These are phyloP conservation scores for Rhynchophorus ferrugineus DNA, from an alignment of 1,140 invertebrate genomes.

Conservation along the genomic window DNA sequence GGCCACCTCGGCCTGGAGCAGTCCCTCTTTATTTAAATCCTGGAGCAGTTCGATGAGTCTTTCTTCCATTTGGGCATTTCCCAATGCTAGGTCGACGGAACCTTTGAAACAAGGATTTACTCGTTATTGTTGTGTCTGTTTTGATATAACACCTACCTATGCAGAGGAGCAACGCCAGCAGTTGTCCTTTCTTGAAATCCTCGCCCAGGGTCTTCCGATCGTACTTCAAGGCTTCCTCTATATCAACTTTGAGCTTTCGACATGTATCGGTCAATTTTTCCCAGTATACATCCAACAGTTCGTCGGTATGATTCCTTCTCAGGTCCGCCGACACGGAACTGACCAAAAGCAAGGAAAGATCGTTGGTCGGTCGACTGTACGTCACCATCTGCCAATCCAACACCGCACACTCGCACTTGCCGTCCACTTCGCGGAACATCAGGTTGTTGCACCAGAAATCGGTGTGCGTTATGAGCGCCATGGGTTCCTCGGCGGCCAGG, in stretches of 20 bases:
- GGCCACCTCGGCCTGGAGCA: conserved; percentile 37
- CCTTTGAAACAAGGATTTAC: conserved; percentile 32
- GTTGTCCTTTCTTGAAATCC: conserved; percentile 63
- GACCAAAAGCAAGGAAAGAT: conserved; percentile 68
- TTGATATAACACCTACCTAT: conserved; percentile 46
- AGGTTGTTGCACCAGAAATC: conserved; percentile 81
- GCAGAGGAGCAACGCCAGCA: conserved; percentile 65
- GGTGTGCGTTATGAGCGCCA: conserved; percentile 66
- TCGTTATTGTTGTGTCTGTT: no score
- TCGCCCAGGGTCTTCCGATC: conserved; percentile 47
- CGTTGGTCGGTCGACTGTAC: conserved; percentile 67
- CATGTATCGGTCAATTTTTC: conserved; percentile 50
- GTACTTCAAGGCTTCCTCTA: conserved; percentile 50
- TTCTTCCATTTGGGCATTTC: conserved; percentile 60
- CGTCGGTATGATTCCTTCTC: conserved; percentile 51
- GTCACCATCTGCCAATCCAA: conserved; percentile 82
- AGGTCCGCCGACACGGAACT: conserved; percentile 66
- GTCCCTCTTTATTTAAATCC: conserved; percentile 52
- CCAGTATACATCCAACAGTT: conserved; percentile 63
- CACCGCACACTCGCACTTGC: conserved; percentile 50
- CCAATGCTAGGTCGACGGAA: conserved; percentile 66
- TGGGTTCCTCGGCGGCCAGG: conserved; percentile 55
- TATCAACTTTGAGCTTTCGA: conserved; percentile 49
- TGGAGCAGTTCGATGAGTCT: conserved; percentile 51
- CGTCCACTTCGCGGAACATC: conserved; percentile 51